These are phyloP conservation scores for Fulmarus glacialis DNA, from an alignment of 2,113 vertebrate genomes.

Conservation along the genomic window DNA sequence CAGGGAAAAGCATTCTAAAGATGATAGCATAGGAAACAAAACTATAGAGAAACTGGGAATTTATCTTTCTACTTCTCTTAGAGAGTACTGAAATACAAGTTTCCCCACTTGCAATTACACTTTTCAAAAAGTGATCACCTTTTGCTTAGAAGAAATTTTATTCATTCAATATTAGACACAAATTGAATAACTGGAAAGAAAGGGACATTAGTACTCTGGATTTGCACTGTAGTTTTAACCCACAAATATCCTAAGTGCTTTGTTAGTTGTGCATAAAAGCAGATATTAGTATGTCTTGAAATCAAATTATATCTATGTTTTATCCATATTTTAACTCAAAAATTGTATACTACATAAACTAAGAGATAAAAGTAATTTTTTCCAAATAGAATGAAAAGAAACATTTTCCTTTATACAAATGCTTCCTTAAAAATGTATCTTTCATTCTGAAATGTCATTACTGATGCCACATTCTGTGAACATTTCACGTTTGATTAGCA, in stretches of 20 bases:
- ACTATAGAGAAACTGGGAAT: not conserved
- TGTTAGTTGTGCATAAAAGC: not conserved
- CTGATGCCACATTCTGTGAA: not conserved
- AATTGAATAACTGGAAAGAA: not conserved
- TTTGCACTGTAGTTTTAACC: not conserved
- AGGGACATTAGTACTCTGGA: not conserved
- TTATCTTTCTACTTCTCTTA: not conserved
- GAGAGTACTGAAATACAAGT: not conserved
- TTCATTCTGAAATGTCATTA: not conserved
- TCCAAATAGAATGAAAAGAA: not conserved
- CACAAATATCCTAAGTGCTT: not conserved
- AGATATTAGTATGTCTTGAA: not conserved
- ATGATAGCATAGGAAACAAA: not conserved
- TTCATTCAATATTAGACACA: not conserved
- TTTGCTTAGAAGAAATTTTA: not conserved
- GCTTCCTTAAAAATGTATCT: not conserved
- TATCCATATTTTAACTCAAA: not conserved
- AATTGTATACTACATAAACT: not conserved
- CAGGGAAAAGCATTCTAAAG: not conserved
- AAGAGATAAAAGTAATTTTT: not conserved
- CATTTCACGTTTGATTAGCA: not conserved
- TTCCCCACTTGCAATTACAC: rapidly evolving
- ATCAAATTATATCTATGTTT: not conserved
- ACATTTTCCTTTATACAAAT: not conserved
- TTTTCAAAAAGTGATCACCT: not conserved